phyloP scores from a whole-genome alignment of 1,140 invertebrate species.

The Drosophila dunni region DNA sequence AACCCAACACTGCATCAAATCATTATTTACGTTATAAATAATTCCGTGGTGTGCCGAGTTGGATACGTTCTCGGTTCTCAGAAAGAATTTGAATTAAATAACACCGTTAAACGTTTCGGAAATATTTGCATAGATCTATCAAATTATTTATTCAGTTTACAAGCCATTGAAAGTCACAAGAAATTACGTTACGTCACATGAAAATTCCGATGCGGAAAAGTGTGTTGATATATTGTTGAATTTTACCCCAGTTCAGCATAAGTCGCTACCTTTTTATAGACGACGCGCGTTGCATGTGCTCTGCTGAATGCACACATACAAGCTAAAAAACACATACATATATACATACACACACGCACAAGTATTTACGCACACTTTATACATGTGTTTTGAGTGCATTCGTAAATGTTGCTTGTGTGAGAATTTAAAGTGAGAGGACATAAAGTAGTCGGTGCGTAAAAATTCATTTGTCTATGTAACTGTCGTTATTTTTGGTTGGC shows the following conservation, averaged over 20 bases:
- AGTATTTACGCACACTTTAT: neutral
- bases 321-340: neutral
- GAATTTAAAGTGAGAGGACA: conserved; percentile 15
- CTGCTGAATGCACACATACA: conserved; percentile 10
- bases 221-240: conserved; percentile 25
- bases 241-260: conserved; percentile 17
- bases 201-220: conserved; percentile 48
- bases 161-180: conserved; percentile 5
- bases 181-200: conserved; percentile 50
- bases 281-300: conserved; percentile 37
- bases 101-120: conserved; percentile 22
- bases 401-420: conserved; percentile 4
- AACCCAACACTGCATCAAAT: conserved; percentile 41
- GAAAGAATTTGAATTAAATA: conserved; percentile 35
- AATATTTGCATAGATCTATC: neutral
- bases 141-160: conserved; percentile 6
- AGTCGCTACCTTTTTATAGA: conserved; percentile 27
- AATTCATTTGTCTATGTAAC: conserved; percentile 33
- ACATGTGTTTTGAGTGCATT: conserved; percentile 8
- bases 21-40: conserved; percentile 56
- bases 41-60: conserved; percentile 36
- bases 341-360: neutral
- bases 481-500: conserved; percentile 34
- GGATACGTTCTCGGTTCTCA: conserved; percentile 20
- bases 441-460: conserved; percentile 46